Conservation (phyloP, 2,113 vertebrate species). For the Phylloscopus whistleri region DNA sequence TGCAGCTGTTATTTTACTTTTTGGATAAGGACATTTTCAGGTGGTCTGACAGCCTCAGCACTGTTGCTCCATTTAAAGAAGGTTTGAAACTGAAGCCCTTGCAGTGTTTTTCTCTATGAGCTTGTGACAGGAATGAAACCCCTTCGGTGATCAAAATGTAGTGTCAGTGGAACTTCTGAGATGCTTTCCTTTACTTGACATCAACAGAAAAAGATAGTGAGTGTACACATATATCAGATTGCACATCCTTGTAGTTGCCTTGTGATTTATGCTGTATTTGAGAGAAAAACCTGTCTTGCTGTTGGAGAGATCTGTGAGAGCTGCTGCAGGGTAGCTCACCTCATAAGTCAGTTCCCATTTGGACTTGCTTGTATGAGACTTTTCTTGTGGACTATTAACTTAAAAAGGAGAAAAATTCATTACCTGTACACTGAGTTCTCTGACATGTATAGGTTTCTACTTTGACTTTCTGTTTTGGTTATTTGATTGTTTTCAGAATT, state of each 20-base stretch:
- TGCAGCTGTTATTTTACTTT: not conserved
- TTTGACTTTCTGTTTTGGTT: not conserved
- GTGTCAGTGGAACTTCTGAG: constrained; percentile 2
- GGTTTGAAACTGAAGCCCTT: not conserved
- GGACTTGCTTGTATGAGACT: not conserved
- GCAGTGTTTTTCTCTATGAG: not conserved
- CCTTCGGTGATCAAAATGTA: constrained; percentile 17
- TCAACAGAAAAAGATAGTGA: not conserved
- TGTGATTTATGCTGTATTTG: not conserved
- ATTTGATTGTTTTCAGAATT: not conserved
- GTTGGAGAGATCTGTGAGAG: not conserved
- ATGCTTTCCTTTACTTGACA: not conserved
- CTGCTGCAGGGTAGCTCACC: not conserved
- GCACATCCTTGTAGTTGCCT: not conserved
- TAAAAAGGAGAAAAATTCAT: not conserved
- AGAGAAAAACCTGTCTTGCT: not conserved
- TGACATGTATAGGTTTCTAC: not conserved
- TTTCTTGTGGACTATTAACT: not conserved
- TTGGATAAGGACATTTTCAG: not conserved
- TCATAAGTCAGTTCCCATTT: not conserved
- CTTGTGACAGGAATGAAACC: not conserved
- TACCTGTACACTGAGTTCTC: not conserved
- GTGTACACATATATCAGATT: not conserved
- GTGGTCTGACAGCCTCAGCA: not conserved
- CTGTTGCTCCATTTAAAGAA: not conserved